Evolutionary conservation across 2,797 vertebrate species (phyloP), one percentile per base, ranked within the genome.

Genomic region (Chrosomus eos): DNA sequence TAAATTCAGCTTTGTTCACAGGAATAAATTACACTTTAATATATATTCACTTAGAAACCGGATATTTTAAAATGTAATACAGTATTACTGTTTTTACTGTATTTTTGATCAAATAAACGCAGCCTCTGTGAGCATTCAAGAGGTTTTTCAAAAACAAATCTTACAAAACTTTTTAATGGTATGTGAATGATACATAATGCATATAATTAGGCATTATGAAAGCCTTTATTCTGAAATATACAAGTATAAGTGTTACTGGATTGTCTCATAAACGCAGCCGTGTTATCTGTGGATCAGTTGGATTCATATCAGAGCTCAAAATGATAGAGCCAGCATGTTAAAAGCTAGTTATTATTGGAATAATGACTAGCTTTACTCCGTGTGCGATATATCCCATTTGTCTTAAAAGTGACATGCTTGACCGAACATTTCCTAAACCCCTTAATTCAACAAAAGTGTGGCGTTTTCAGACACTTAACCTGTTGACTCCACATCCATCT

Each of bases 351-450:
- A 64, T 51, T 66, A 80, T 23, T 21, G 38, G 76, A 31, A 45
- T 79, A 64, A 79, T 79, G 58, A 64, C 58, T 79, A 79, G 18
- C 38, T 64, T 45, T 18, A 40, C 36, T 40, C 74, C 5, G 38
- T 31, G 55, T 67, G 28, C 7, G 3, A 36, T 36, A 36, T 36
- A 80, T 80, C 21, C 43, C 5, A 19, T 40, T 77, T 14, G 58
- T 79, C 21, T 80, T 68, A 67, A 36, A 51, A n/a, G 28, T 33
- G 43, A 33, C 7, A 4, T 0, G n/a, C 11, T 14, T 67, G 62
- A 28, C 31, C 5, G 21, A 43, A 38, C 38, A 40, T 70, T 53
- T 51, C 18, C 10, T 40, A 31, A 36, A 53, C 66, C 40, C 40
- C 19, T 80, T 23, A 38, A 21, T 51, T 85, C 16, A 38, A 4